Evolutionary conservation across 2,797 vertebrate species (phyloP).

Genomic region (Semotilus atromaculatus): DNA sequence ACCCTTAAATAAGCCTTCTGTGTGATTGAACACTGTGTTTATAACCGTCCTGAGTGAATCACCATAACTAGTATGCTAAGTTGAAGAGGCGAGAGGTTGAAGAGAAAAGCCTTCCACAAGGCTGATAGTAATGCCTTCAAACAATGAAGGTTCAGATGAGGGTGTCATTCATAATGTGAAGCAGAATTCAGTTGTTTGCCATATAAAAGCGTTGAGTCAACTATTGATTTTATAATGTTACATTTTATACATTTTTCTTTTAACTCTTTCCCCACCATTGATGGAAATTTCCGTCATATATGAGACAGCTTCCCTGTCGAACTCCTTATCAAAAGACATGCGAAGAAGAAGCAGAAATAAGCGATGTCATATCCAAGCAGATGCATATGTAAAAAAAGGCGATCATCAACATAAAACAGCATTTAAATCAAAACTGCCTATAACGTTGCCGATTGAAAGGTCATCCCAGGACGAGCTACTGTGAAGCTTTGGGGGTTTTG

Average conservation of each 20-base stretch:
- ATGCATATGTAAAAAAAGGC: too few relatives aligned
- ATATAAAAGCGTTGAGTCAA: neutral
- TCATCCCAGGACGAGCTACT: too few relatives aligned
- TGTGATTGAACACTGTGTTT: neutral
- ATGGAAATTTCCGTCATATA: too few relatives aligned
- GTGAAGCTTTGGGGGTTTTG: too few relatives aligned
- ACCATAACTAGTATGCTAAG: neutral
- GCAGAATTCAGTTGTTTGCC: neutral
- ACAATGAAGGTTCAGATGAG: neutral
- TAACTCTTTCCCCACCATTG: too few relatives aligned
- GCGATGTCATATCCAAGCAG: too few relatives aligned
- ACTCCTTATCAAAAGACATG: too few relatives aligned
- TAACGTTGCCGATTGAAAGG: too few relatives aligned
- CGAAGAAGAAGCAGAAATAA: too few relatives aligned
- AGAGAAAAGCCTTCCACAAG: neutral
- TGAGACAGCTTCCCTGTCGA: too few relatives aligned
- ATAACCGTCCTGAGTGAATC: neutral
- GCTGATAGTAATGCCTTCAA: neutral
- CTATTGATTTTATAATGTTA: neutral
- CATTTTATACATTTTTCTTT: neutral
- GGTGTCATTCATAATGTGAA: neutral
- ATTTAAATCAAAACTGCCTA: too few relatives aligned
- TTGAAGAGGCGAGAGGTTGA: neutral
- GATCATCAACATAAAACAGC: too few relatives aligned
- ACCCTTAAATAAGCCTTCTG: constrained; percentile 15